Evolutionary conservation across 35 echinoderm and acorn worm species (phyloP).

Genomic region (Antedon bifida): DNA sequence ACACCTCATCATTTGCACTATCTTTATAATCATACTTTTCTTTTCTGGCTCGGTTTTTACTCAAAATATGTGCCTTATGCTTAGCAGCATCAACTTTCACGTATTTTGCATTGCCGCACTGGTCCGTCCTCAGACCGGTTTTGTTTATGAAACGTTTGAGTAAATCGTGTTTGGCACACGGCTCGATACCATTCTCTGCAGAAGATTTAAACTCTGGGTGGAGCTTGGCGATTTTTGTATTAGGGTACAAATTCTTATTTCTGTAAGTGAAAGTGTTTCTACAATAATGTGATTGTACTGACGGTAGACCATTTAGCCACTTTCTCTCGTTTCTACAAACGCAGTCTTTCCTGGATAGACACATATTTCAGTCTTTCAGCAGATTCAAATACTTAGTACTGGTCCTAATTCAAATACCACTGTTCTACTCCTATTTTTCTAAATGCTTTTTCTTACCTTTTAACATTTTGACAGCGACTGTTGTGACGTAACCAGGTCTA

Average conservation of each 20-base stretch:
- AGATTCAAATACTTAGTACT: no score
- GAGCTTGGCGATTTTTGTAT: constrained; percentile 7
- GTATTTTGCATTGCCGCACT: neutral
- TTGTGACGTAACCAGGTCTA: constrained; percentile 5
- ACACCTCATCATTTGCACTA: neutral
- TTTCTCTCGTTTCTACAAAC: neutral
- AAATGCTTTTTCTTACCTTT: constrained; percentile 63
- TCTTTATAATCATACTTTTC: neutral
- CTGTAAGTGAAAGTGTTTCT: constrained; percentile 7
- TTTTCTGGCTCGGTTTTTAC: neutral
- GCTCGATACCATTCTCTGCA: neutral
- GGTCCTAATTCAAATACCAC: no score
- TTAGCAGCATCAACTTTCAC: neutral
- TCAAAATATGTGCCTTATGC: neutral
- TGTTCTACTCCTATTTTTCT: no score
- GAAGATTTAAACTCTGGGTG: constrained; percentile 1
- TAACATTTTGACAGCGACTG: constrained; percentile 59
- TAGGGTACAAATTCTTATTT: constrained; percentile 13
- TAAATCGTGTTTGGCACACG: neutral
- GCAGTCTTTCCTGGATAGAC: constrained; percentile 7
- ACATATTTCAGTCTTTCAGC: no score
- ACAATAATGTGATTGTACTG: constrained; percentile 11
- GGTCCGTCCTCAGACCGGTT: constrained; percentile 10
- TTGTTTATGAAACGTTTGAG: neutral
- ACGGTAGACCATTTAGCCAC: constrained; percentile 10